Percentiles rank a stretch among this genome's conserved stretches.
phyloP scores from a whole-genome alignment of 92 coral and sea anemone genomes.

The Umimayanthus kanabou region DNA sequence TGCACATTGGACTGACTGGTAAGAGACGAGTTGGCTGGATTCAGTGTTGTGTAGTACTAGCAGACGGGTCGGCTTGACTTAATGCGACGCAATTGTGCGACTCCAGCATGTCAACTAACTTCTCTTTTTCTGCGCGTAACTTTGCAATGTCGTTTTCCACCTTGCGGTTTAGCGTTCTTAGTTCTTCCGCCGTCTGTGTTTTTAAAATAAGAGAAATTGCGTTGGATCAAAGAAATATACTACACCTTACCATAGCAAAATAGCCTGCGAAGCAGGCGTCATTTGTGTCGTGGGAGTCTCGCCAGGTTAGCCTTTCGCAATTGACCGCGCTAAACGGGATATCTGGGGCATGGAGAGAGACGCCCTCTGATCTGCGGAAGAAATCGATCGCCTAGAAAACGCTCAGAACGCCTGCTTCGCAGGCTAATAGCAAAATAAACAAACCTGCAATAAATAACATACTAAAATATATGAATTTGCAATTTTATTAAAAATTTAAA shows the following conservation, averaged over 20 bases:
- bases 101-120: slow-evolving; percentile 39
- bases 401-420: too few species aligned
- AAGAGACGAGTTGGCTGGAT: background rate
- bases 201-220: background rate
- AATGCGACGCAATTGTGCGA: slow-evolving; percentile 43
- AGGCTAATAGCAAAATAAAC: background rate
- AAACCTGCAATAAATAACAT: background rate
- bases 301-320: too few species aligned
- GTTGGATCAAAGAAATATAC: too few species aligned
- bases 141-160: slow-evolving; percentile 59
- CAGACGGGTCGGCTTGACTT: background rate
- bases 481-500: too few species aligned
- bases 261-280: too few species aligned
- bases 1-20: too few species aligned
- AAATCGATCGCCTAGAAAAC: too few species aligned
- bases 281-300: too few species aligned
- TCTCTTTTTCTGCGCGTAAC: slow-evolving; percentile 47
- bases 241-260: background rate
- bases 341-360: too few species aligned
- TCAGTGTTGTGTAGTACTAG: background rate
- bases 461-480: too few species aligned
- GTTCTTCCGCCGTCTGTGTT: slow-evolving; percentile 48
- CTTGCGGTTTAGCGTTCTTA: slow-evolving; percentile 37
- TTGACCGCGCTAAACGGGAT: too few species aligned
- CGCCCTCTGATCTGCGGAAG: too few species aligned